A percentile compares a stretch with the other conserved stretches of the same genome.
Conservation (phyloP, 1,140 invertebrate genomes). For the Saxidomus purpurata region DNA sequence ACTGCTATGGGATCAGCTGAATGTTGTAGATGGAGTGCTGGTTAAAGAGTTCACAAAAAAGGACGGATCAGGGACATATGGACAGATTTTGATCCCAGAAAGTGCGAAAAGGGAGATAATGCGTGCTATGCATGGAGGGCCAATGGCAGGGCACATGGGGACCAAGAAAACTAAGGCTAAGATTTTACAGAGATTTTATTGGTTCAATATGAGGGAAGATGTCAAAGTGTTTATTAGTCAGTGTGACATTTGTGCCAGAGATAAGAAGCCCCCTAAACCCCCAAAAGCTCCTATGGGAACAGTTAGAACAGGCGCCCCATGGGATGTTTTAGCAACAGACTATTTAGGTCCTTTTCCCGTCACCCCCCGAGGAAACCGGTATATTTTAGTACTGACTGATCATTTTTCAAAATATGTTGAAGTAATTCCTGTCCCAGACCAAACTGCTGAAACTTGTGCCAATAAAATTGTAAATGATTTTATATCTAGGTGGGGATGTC, state of each 20-base stretch:
- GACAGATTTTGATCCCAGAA: background rate
- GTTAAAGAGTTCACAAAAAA: background rate
- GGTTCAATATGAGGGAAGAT: constrained; percentile 30
- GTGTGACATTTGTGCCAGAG: constrained; percentile 18
- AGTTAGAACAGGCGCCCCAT: constrained; percentile 4
- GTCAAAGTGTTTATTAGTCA: background rate
- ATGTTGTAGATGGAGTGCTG: background rate
- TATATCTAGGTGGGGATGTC: background rate
- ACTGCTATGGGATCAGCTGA: background rate
- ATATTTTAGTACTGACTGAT: constrained; percentile 32
- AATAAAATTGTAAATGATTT: constrained; percentile 13
- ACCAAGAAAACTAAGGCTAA: constrained; percentile 22
- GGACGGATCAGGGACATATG: background rate
- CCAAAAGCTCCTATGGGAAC: constrained; percentile 15
- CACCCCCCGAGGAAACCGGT: background rate
- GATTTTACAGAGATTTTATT: background rate
- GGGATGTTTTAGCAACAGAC: constrained; percentile 28
- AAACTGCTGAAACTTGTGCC: background rate
- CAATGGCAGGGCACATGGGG: background rate
- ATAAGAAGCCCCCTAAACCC: constrained; percentile 1
- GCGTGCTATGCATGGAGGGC: background rate
- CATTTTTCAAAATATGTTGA: constrained; percentile 23
- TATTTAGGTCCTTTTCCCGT: constrained; percentile 18
- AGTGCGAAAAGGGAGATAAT: background rate
- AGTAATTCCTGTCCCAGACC: background rate